These are phyloP conservation scores for Cherax quadricarinatus DNA, from an alignment of 1,140 invertebrate species.

Conservation along the genomic window DNA sequence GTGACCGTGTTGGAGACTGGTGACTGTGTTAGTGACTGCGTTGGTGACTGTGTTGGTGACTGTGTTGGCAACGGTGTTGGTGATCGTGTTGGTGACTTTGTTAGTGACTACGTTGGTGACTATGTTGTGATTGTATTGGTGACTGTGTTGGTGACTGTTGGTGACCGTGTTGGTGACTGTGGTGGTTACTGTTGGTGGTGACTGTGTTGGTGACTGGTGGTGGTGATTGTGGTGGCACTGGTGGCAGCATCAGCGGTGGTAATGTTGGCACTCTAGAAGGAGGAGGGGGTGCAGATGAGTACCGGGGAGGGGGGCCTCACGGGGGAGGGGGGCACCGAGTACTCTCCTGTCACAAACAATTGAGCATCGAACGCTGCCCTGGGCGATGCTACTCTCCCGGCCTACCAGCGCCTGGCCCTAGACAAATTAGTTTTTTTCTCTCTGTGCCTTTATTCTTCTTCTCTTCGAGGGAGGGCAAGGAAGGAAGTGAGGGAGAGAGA, in stretches of 20 bases:
- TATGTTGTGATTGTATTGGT: too few species aligned
- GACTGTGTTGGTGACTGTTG: too few species aligned
- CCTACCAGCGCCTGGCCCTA: neutral
- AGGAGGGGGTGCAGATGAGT: neutral
- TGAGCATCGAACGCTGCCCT: slow-evolving; percentile 29
- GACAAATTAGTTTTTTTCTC: neutral
- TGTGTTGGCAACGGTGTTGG: neutral
- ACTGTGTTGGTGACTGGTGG: neutral
- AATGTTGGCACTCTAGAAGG: too few species aligned
- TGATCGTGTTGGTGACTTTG: too few species aligned
- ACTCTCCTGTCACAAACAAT: slow-evolving; percentile 53
- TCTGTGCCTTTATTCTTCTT: neutral
- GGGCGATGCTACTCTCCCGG: neutral
- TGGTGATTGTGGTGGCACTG: neutral
- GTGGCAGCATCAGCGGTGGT: neutral
- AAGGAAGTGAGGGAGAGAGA: too few species aligned
- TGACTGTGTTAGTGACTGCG: neutral
- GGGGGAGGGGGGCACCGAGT: neutral
- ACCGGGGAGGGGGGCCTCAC: neutral
- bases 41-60: neutral
- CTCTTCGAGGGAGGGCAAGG: neutral
- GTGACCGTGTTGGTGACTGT: too few species aligned
- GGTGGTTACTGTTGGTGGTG: neutral
- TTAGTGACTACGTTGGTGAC: too few species aligned
- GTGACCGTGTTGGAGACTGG: neutral